Base-by-base conservation (phyloP, 1,140 invertebrate species). In the Cheumatopsyche charites region DNA sequence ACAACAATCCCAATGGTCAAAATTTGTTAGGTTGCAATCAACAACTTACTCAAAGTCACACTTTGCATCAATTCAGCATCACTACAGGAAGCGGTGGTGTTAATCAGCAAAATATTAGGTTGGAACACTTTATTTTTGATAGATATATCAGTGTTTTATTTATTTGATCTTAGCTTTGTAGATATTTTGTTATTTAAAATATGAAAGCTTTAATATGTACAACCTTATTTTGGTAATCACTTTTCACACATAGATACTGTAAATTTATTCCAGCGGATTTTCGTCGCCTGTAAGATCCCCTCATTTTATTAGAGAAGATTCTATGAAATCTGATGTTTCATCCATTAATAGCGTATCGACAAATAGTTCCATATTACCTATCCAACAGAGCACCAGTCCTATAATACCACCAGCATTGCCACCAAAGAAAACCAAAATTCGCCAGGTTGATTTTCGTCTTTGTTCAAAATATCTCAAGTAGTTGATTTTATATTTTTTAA, bases 321-420 rank as follows among this genome's bases (percentile, higher is more conserved):
- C 75, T 0, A 62, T 76, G 13, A 72, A 72, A 25, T 76, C 75
- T 19, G 67, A 71, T 13, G 61, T 58, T 19, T 76, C 72, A 7
- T 73, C 72, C 2, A 55, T 47, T 29, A 26, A 55, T 29, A 73
- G 71, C 42, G 13, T 67, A 42, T 62, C 71, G 9, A 66, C 74
- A 13, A 68, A 68, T 43, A 68, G 66, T 43, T 68, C 66, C 6
- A 58, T 12, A 25, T 13, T 58, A 26, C 55, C 55, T 1, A 55
- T 68, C 1, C 36, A 23, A 17, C 58, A 71, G 19, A 52, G 52
- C 12, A 47, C 52, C 67, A 52, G 49, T 65, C 12, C 23, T 19
- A 77, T 79, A 79, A 82, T 85, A 72, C 91, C 91, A 43, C 93
- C 92, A 13, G 92, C 91, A 15, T 81, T 94, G 74, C 93, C 92